These are phyloP conservation scores for Aurelia sp. DNA, from an alignment of 30 jellyfish, hydroid and myxozoan species.

Conservation along the genomic window DNA sequence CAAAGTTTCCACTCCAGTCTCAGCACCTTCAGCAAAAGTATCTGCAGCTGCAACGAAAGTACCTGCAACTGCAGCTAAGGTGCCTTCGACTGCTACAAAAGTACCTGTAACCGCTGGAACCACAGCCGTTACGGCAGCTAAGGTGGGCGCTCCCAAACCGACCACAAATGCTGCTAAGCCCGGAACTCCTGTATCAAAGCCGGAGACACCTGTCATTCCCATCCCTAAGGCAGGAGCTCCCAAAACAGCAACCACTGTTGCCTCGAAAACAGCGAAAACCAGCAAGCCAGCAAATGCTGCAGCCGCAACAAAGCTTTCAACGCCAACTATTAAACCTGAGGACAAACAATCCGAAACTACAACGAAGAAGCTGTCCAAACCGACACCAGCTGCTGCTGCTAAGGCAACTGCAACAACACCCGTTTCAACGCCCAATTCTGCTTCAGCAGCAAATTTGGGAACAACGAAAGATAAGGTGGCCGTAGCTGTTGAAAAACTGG, in stretches of 20 bases:
- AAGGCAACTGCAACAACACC: conserved; percentile 10
- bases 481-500: conserved; percentile 76
- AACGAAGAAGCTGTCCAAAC: neutral
- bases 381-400: neutral
- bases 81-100: conserved; percentile 12
- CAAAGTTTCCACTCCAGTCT: conserved; percentile 9
- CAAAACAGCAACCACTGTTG: neutral
- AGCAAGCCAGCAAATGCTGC: neutral
- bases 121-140: conserved; percentile 40
- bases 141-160: neutral
- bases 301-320: conserved; percentile 41
- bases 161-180: neutral
- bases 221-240: neutral
- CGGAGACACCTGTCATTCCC: neutral
- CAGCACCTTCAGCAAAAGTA: conserved; percentile 56
- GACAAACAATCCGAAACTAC: neutral
- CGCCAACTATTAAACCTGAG: conserved; percentile 36
- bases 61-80: conserved; percentile 51
- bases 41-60: conserved; percentile 45
- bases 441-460: neutral
- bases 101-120: conserved; percentile 30
- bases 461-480: conserved; percentile 77
- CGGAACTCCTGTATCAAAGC: neutral
- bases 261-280: neutral
- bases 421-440: neutral